These are phyloP conservation scores for Cyprinella venusta DNA, from an alignment of 2,797 vertebrate species.

Conservation along the genomic window DNA sequence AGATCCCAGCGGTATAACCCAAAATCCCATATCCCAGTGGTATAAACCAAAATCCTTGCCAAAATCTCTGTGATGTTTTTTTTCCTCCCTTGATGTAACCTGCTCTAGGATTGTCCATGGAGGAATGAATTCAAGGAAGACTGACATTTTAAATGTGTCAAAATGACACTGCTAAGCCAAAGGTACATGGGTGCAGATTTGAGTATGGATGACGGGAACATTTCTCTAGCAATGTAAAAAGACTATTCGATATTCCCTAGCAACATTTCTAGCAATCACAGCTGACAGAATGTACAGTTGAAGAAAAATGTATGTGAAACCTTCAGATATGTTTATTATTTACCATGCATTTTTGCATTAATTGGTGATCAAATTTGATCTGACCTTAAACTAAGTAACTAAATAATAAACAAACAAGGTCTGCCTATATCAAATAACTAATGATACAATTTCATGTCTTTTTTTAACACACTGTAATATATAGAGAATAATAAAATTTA, in stretches of 20 bases:
- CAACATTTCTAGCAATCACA: background rate
- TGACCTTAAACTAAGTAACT: background rate
- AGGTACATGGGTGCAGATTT: background rate
- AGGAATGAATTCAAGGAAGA: conserved; percentile 17
- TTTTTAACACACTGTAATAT: background rate
- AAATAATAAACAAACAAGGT: background rate
- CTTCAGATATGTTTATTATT: background rate
- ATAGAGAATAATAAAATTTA: background rate
- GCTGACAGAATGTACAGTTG: background rate
- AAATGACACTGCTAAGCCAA: background rate
- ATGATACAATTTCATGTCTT: background rate
- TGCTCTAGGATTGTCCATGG: background rate
- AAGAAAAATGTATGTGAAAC: background rate
- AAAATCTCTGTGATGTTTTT: background rate
- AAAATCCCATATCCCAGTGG: too few relatives aligned
- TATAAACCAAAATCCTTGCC: background rate
- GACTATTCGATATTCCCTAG: background rate
- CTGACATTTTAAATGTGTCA: conserved; percentile 33
- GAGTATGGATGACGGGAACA: background rate
- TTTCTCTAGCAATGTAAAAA: background rate
- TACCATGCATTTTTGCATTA: background rate
- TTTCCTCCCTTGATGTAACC: background rate
- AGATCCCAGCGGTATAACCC: too few relatives aligned
- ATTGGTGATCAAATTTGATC: background rate
- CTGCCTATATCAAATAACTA: background rate